phyloP scores from a whole-genome alignment of 1,140 invertebrate genomes.

The Trypoxylus dichotomus region DNA sequence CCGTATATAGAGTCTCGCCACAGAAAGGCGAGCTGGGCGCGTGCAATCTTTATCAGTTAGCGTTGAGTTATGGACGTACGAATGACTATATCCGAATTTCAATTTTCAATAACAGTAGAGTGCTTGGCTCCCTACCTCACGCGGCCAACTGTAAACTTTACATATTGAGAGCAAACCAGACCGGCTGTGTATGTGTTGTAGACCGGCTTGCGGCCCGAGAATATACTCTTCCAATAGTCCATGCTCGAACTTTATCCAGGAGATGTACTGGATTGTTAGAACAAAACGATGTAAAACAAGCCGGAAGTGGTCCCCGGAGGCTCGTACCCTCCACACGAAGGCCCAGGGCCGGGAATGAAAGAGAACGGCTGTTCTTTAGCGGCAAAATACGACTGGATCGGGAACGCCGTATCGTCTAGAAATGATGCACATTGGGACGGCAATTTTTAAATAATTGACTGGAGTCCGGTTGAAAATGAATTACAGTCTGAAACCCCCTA shows the following conservation, averaged over 20 bases:
- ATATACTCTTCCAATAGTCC: constrained; percentile 34
- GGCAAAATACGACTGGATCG: constrained; percentile 53
- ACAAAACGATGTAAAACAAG: constrained; percentile 57
- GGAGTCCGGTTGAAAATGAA: constrained; percentile 57
- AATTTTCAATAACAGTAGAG: constrained; percentile 52
- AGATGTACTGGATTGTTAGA: constrained; percentile 54
- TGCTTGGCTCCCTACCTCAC: constrained; percentile 38
- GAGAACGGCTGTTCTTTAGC: constrained; percentile 38
- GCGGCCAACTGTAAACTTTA: constrained; percentile 30
- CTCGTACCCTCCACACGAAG: constrained; percentile 40
- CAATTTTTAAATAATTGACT: constrained; percentile 59
- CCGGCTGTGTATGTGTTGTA: background rate
- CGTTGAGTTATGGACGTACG: constrained; percentile 50
- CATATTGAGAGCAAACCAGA: constrained; percentile 32
- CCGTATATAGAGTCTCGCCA: constrained; percentile 2
- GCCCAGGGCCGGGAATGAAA: constrained; percentile 31
- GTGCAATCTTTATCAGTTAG: constrained; percentile 51
- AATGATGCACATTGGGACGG: constrained; percentile 54
- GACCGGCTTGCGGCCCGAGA: constrained; percentile 41
- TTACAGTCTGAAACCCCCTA: constrained; percentile 49
- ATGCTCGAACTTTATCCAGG: constrained; percentile 1
- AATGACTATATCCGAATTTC: constrained; percentile 50
- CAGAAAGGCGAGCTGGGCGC: constrained; percentile 21
- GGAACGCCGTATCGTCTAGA: constrained; percentile 46
- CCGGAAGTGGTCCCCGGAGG: constrained; percentile 49